phyloP scores from a whole-genome alignment of 2,888 invertebrate genomes.

The Epistrophella euchroma region DNA sequence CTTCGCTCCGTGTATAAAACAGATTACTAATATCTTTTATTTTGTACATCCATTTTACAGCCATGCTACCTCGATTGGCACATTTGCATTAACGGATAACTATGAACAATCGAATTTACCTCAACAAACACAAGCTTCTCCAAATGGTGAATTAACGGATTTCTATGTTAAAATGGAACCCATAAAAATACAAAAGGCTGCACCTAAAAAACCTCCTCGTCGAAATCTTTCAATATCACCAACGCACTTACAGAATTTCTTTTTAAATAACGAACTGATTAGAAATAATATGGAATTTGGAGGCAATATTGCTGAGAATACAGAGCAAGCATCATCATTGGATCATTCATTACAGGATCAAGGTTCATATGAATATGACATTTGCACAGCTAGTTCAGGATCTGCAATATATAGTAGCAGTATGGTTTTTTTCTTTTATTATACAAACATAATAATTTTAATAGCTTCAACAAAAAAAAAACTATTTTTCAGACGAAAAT shows the following conservation, averaged over 20 bases:
- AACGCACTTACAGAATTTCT: conserved; percentile 87
- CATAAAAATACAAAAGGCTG: conserved; percentile 47
- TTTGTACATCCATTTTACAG: neutral
- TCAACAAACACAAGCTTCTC: neutral
- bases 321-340: conserved; percentile 78
- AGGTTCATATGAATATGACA: conserved; percentile 54
- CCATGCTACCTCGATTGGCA: conserved; percentile 79
- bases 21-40: neutral
- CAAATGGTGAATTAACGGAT: conserved; percentile 23
- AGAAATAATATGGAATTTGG: conserved; percentile 79
- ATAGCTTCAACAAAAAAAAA: neutral
- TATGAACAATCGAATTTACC: conserved; percentile 79
- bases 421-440: conserved; percentile 32
- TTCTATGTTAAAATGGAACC: conserved; percentile 56
- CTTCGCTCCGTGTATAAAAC: too few species aligned
- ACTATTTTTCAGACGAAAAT: conserved; percentile 41
- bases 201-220: conserved; percentile 95
- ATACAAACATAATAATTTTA: neutral
- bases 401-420: conserved; percentile 29
- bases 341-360: conserved; percentile 22
- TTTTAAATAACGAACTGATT: conserved; percentile 79
- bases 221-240: conserved; percentile 94
- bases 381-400: conserved; percentile 43
- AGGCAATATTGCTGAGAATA: conserved; percentile 78
- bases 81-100: conserved; percentile 83